Evolutionary conservation across 64 coral and sea anemone genomes (phyloP).

Genomic region (Pocillopora verrucosa): DNA sequence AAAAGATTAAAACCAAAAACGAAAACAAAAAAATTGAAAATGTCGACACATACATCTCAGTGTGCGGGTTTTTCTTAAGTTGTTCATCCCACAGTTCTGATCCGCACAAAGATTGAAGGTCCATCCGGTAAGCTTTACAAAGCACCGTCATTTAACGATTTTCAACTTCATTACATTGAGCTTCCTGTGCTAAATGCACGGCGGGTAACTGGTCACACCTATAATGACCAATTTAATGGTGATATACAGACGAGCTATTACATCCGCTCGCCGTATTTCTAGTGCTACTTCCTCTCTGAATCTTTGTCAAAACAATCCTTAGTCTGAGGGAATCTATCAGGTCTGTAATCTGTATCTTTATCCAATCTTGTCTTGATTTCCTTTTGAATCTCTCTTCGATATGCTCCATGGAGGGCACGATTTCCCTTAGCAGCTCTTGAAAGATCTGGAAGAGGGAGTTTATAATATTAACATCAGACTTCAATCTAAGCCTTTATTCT

Average conservation of each 20-base stretch:
- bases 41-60: background rate
- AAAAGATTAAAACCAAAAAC: background rate
- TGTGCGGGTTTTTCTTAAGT: background rate
- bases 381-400: conserved; percentile 46
- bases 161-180: background rate
- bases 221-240: background rate
- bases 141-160: conserved; percentile 32
- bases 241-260: background rate
- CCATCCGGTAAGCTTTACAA: conserved; percentile 11
- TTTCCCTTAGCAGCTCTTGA: conserved; percentile 34
- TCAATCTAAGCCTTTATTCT: too few species aligned
- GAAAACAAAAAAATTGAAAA: conserved; percentile 5
- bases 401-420: conserved; percentile 30
- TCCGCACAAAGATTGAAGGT: conserved; percentile 12
- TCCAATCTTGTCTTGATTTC: conserved; percentile 36
- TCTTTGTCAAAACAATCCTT: conserved; percentile 58
- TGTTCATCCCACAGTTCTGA: background rate
- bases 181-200: background rate
- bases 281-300: background rate
- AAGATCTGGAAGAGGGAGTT: conserved; percentile 24
- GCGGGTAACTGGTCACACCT: background rate
- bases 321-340: conserved; percentile 44
- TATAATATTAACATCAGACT: background rate
- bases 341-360: conserved; percentile 41
- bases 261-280: background rate